Evolutionary conservation across 2,888 invertebrate genomes (phyloP).

Genomic region (Nycteola revayana): DNA sequence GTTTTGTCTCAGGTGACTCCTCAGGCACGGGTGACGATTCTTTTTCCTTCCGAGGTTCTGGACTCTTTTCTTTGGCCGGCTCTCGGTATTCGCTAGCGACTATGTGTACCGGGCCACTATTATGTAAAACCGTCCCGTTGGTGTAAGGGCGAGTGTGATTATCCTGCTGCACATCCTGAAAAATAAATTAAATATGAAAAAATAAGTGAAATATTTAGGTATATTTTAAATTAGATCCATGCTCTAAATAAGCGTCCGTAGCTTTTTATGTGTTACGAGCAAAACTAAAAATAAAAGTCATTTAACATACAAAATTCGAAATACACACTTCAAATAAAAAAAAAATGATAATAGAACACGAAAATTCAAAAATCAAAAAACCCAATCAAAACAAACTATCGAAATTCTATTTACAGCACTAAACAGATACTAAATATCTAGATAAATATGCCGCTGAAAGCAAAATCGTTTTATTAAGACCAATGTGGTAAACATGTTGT

Average conservation of each 20-base stretch:
- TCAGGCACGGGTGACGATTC: conserved; percentile 21
- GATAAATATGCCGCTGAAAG: no score
- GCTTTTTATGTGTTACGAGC: not conserved
- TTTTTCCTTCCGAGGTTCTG: conserved; percentile 36
- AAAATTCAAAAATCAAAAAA: no score
- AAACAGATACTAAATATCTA: no score
- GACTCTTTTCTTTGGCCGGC: conserved; percentile 43
- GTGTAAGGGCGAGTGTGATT: conserved; percentile 67
- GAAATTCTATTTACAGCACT: no score
- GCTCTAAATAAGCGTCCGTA: conserved; percentile 15
- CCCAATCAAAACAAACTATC: no score
- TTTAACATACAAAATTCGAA: no score
- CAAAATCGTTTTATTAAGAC: no score
- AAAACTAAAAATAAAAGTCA: no score
- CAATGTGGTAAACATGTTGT: no score
- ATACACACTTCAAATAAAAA: no score
- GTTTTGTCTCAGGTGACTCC: conserved; percentile 20
- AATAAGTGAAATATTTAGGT: not conserved
- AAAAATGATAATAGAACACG: no score
- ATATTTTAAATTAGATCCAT: conserved; percentile 13
- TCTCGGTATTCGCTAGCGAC: conserved; percentile 66
- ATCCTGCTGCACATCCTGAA: conserved; percentile 71
- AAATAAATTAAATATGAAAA: conserved; percentile 1
- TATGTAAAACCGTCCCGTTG: conserved; percentile 66
- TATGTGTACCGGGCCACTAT: conserved; percentile 67